A percentile compares a stretch with the other conserved stretches of the same genome.
Evolutionary conservation across 2,113 vertebrate genomes (phyloP).

Genomic region (Oenanthe melanoleuca): DNA sequence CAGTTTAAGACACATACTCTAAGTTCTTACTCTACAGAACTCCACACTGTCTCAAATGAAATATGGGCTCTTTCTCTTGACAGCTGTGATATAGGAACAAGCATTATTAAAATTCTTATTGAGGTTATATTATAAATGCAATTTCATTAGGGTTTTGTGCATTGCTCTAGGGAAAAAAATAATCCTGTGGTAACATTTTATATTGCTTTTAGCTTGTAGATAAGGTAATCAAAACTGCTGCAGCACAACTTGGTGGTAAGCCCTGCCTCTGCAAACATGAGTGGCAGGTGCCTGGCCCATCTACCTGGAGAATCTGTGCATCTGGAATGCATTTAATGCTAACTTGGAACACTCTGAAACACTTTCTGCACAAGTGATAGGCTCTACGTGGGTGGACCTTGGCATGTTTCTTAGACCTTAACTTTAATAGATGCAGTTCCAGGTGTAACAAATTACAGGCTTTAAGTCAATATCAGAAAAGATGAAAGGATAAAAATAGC

Average conservation of each 20-base stretch:
- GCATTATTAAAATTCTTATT: constrained; percentile 46
- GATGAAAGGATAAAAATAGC: constrained; percentile 7
- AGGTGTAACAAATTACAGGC: constrained; percentile 24
- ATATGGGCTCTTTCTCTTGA: neutral
- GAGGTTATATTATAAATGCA: constrained; percentile 32
- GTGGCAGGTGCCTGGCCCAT: neutral
- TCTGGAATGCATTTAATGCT: neutral
- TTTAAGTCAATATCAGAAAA: constrained; percentile 3
- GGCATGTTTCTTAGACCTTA: neutral
- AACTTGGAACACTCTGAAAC: neutral
- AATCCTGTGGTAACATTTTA: neutral
- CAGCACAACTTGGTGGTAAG: neutral
- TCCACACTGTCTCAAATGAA: neutral
- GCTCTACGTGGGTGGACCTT: neutral
- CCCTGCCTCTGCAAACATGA: neutral
- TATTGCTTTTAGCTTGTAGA: neutral
- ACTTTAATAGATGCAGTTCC: neutral
- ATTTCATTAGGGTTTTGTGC: constrained; percentile 37
- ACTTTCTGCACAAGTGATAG: neutral
- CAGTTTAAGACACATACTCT: neutral
- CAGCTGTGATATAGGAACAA: constrained; percentile 42
- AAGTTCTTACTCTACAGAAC: neutral
- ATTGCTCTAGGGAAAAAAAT: constrained; percentile 17
- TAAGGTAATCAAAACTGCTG: neutral
- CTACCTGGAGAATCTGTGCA: neutral